These are phyloP conservation scores for Leptocoma aspasia DNA, from an alignment of 2,113 vertebrate genomes.

Conservation along the genomic window DNA sequence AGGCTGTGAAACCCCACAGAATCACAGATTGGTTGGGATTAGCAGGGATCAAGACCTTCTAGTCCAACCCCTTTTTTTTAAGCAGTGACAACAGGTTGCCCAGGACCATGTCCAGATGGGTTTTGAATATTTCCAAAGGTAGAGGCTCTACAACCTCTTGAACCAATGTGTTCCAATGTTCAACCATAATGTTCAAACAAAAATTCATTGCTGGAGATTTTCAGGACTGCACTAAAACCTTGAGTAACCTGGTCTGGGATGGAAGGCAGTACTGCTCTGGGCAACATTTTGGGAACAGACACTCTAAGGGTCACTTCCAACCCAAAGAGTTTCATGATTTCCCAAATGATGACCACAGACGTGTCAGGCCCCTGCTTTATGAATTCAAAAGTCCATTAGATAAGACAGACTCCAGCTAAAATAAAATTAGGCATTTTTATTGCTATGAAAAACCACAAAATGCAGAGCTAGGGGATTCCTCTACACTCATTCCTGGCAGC, in stretches of 20 bases:
- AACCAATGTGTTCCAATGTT: neutral
- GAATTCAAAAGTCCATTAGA: neutral
- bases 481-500: neutral
- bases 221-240: neutral
- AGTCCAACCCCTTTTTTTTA: neutral
- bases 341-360: neutral
- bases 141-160: neutral
- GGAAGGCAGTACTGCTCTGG: neutral
- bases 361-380: neutral
- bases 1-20: neutral
- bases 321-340: neutral
- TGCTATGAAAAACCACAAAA: neutral
- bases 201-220: fast-evolving
- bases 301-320: neutral
- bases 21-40: neutral
- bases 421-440: neutral
- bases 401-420: neutral
- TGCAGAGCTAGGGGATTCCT: neutral
- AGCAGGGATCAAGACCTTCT: neutral
- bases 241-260: neutral
- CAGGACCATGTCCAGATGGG: neutral
- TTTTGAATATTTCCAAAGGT: neutral
- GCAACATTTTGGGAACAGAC: neutral
- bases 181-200: neutral
- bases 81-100: neutral